Conservation (phyloP, 1,140 invertebrate species). For the Mya arenaria region DNA sequence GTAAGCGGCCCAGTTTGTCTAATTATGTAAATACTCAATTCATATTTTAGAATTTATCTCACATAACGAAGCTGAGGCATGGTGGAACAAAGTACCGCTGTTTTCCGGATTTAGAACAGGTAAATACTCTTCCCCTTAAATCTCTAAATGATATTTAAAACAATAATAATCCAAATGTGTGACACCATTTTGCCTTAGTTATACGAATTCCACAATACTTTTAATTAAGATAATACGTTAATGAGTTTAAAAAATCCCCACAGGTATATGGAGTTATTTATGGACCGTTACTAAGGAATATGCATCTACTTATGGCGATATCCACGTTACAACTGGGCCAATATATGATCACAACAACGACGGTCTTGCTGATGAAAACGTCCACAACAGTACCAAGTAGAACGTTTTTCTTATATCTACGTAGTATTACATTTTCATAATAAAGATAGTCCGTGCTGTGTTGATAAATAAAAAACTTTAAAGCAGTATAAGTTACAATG, state of each 20-base stretch:
- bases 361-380: slow-evolving; percentile 59
- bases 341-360: slow-evolving; percentile 68
- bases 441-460: not conserved
- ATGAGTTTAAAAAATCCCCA: not conserved
- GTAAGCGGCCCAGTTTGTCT: no score
- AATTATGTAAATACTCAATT: no score
- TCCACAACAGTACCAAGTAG: slow-evolving; percentile 53
- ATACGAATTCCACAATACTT: no score
- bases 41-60: no score
- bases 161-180: no score
- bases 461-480: not conserved
- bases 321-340: slow-evolving; percentile 65
- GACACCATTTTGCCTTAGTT: no score
- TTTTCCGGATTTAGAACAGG: slow-evolving; percentile 60
- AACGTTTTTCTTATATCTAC: not conserved
- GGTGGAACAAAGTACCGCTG: slow-evolving; percentile 57
- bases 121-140: no score
- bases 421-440: not conserved
- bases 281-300: slow-evolving; percentile 57
- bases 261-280: slow-evolving; percentile 66
- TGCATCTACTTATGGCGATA: slow-evolving; percentile 28
- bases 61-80: no score
- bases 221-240: not conserved
- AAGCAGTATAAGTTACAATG: not conserved
- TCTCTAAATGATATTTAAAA: no score